A percentile compares a stretch with the other conserved stretches of the same genome.
Conservation (phyloP, 2,797 vertebrate genomes). For the Pagetopsis macropterus region DNA sequence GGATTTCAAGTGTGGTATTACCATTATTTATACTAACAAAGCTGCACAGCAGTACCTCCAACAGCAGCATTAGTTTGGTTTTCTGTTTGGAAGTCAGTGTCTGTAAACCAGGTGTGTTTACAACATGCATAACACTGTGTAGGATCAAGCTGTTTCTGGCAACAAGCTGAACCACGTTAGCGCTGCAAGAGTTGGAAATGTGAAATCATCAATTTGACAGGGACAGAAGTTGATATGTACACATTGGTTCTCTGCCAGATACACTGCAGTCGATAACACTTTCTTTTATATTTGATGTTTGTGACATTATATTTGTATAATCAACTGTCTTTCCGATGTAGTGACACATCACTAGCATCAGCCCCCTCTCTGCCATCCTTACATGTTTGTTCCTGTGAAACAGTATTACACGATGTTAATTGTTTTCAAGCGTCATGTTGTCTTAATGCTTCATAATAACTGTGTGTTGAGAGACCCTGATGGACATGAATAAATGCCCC, state of each 20-base stretch:
- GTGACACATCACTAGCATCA: slow-evolving; percentile 10
- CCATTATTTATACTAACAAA: slow-evolving; percentile 43
- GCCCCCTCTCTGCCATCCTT: background rate
- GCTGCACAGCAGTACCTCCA: slow-evolving; percentile 30
- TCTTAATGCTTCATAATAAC: slow-evolving; percentile 7
- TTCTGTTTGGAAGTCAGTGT: slow-evolving; percentile 40
- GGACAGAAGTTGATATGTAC: background rate
- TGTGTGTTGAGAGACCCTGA: background rate
- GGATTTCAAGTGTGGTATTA: slow-evolving; percentile 40
- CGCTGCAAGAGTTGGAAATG: background rate
- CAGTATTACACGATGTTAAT: slow-evolving; percentile 30
- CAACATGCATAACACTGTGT: slow-evolving; percentile 39
- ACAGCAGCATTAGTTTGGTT: slow-evolving; percentile 47
- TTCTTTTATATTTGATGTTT: background rate
- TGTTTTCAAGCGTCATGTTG: slow-evolving; percentile 14
- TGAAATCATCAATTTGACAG: background rate
- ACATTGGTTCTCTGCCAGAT: background rate
- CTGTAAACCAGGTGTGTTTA: slow-evolving; percentile 48
- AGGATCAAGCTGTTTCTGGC: slow-evolving; percentile 20
- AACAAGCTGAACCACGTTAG: background rate
- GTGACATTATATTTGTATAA: background rate
- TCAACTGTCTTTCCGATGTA: background rate
- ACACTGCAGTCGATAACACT: background rate
- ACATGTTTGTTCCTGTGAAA: background rate
- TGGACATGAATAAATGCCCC: slow-evolving; percentile 14